Conservation (phyloP, 2,888 invertebrate species). For the Epirrhoe tristata region DNA sequence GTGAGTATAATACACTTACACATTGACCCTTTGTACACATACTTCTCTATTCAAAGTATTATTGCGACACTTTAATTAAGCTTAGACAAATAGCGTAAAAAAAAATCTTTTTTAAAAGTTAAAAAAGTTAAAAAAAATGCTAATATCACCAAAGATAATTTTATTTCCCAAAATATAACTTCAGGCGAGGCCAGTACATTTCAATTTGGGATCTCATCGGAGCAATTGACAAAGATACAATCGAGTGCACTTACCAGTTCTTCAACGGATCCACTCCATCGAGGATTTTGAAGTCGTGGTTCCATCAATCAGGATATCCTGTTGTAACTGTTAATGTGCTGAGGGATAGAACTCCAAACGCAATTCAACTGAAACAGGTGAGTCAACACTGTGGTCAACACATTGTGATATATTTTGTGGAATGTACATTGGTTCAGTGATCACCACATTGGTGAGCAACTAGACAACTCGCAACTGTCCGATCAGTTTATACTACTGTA, state of each 20-base stretch:
- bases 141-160: too few relatives aligned
- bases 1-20: constrained; percentile 39
- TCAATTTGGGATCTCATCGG: constrained; percentile 68
- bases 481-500: too few relatives aligned
- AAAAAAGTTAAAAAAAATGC: too few relatives aligned
- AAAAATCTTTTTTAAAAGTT: too few relatives aligned
- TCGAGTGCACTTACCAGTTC: constrained; percentile 72
- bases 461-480: too few relatives aligned
- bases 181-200: constrained; percentile 73
- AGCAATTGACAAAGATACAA: constrained; percentile 68
- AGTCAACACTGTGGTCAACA: background rate
- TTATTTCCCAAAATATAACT: background rate
- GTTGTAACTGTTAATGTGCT: constrained; percentile 83
- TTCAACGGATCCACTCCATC: constrained; percentile 76
- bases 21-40: too few relatives aligned
- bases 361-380: constrained; percentile 73
- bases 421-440: too few relatives aligned
- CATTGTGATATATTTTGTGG: background rate
- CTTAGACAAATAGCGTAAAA: too few relatives aligned
- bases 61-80: too few relatives aligned
- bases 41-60: too few relatives aligned
- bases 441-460: too few relatives aligned
- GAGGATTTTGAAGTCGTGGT: constrained; percentile 87
- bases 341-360: constrained; percentile 68
- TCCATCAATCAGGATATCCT: constrained; percentile 88